Evolutionary conservation across 2,113 vertebrate genomes (phyloP).

Genomic region (Hipposideros armiger): DNA sequence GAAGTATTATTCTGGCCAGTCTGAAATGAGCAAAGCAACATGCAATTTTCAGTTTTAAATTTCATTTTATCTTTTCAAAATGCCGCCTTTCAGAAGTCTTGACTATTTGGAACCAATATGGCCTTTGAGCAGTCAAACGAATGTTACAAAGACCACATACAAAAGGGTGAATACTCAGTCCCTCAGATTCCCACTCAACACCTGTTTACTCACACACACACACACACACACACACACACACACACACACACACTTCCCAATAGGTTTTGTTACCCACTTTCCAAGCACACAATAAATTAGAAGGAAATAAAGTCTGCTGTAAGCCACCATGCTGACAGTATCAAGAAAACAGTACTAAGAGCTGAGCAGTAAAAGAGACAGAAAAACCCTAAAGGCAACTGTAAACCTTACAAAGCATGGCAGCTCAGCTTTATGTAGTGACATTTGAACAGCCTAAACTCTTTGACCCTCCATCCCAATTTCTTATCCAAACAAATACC

Average conservation of each 20-base stretch:
- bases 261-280: neutral
- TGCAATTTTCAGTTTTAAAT: neutral
- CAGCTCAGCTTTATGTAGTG: neutral
- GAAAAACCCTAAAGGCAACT: neutral
- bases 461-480: neutral
- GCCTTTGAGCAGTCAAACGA: neutral
- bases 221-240: neutral
- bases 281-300: neutral
- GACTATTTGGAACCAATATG: neutral
- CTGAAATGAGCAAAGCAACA: constrained; percentile 12
- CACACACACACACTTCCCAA: too few relatives aligned
- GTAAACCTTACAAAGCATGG: neutral
- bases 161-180: neutral
- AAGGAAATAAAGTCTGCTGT: neutral
- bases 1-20: neutral
- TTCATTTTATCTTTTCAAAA: neutral
- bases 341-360: neutral
- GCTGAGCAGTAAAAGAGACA: neutral
- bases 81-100: neutral
- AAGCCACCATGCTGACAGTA: neutral
- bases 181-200: neutral
- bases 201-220: neutral
- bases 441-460: neutral
- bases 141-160: neutral
- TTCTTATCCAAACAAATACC: neutral